These are phyloP conservation scores for Semicossyphus pulcher DNA, from an alignment of 2,113 vertebrate species.

Conservation along the genomic window DNA sequence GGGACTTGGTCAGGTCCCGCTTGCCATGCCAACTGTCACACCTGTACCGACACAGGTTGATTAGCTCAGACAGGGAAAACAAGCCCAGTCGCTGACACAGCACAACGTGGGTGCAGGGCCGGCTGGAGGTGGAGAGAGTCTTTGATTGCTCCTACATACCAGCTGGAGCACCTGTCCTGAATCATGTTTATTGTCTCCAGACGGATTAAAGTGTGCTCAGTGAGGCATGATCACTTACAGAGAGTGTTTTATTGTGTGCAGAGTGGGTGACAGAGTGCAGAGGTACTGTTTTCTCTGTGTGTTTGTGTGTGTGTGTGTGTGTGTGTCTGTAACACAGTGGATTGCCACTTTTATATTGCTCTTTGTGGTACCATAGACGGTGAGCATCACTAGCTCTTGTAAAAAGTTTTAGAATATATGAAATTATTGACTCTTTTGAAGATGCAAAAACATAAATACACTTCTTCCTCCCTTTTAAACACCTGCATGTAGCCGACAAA, in stretches of 20 bases:
- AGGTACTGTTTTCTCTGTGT: too few relatives aligned
- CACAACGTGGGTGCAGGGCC: background rate
- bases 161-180: conserved; percentile 1
- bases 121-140: conserved; percentile 1
- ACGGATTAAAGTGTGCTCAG: conserved; percentile 11
- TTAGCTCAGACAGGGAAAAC: conserved; percentile 10
- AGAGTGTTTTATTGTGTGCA: background rate
- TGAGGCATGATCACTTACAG: background rate
- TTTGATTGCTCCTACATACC: background rate
- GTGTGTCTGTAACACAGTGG: background rate
- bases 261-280: background rate
- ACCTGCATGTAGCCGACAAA: background rate
- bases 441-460: background rate
- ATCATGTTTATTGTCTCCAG: conserved; percentile 18
- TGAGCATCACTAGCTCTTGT: background rate
- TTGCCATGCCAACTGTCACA: conserved; percentile 21
- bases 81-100: background rate
- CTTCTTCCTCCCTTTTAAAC: background rate
- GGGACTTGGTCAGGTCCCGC: background rate
- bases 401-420: background rate
- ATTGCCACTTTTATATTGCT: background rate
- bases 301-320: background rate
- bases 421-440: background rate
- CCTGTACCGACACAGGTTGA: conserved; percentile 17
- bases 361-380: background rate